These are phyloP conservation scores for Otus sunia DNA, from an alignment of 2,113 vertebrate genomes.

Conservation along the genomic window DNA sequence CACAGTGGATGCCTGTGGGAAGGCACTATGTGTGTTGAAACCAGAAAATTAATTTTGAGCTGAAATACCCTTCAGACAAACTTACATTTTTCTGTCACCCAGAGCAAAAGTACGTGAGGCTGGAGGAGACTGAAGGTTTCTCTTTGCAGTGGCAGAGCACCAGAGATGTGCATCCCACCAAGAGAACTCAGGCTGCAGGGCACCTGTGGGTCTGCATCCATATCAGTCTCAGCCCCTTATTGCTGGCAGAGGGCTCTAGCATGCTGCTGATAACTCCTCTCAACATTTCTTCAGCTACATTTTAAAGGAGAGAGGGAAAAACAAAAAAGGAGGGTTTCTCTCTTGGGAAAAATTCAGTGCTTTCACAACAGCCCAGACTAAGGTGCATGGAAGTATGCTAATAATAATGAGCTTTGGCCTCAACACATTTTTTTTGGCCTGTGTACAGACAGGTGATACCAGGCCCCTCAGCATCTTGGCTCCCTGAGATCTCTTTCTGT, in stretches of 20 bases:
- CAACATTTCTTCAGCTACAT: background rate
- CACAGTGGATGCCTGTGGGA: background rate
- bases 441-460: background rate
- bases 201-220: accelerated
- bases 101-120: background rate
- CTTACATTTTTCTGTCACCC: background rate
- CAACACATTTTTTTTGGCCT: background rate
- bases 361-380: background rate
- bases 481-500: background rate
- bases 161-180: background rate
- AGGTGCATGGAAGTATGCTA: background rate
- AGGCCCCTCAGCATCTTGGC: background rate
- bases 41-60: background rate
- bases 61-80: background rate
- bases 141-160: background rate
- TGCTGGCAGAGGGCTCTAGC: background rate
- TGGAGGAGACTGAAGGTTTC: background rate
- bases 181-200: background rate
- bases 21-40: background rate
- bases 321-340: background rate
- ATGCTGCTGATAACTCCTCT: background rate
- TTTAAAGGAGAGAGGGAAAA: background rate
- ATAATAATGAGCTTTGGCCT: background rate
- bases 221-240: background rate
- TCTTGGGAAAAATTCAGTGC: background rate